phyloP scores from a whole-genome alignment of 1,140 invertebrate species.

The Drosophila erecta region DNA sequence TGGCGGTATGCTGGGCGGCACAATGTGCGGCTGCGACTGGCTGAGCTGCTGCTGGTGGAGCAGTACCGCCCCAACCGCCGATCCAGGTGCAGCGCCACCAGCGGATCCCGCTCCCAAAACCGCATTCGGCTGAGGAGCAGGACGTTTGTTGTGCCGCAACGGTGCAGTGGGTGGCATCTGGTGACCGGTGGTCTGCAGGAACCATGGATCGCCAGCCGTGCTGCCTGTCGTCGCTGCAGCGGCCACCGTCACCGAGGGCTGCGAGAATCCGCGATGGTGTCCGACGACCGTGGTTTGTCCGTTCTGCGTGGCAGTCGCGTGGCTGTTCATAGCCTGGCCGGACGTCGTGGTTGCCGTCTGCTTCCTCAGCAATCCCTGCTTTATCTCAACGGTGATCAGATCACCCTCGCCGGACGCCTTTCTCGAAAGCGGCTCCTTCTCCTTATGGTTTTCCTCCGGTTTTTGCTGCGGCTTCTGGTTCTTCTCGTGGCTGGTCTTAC shows the following conservation, averaged over 20 bases:
- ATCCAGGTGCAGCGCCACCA: conserved; percentile 28
- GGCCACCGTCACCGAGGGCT: conserved; percentile 77
- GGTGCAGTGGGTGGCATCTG: conserved; percentile 84
- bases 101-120: conserved; percentile 52
- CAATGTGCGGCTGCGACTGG: conserved; percentile 83
- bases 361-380: conserved; percentile 56
- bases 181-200: conserved; percentile 83
- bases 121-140: conserved; percentile 79
- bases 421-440: conserved; percentile 17
- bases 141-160: conserved; percentile 82
- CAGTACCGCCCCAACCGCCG: conserved; percentile 40
- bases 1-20: conserved; percentile 80
- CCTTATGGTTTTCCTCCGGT: conserved; percentile 15
- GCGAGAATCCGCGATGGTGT: conserved; percentile 84
- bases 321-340: conserved; percentile 78
- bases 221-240: conserved; percentile 56
- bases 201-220: conserved; percentile 84
- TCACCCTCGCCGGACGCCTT: conserved; percentile 40
- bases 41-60: conserved; percentile 78
- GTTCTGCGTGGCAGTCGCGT: conserved; percentile 82
- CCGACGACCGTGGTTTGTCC: conserved; percentile 84
- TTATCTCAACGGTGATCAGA: conserved; percentile 69
- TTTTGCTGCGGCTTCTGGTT: conserved; percentile 16
- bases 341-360: conserved; percentile 13
- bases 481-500: conserved; percentile 12